phyloP scores from a whole-genome alignment of 2,797 vertebrate species.

The Syncerus caffer region DNA sequence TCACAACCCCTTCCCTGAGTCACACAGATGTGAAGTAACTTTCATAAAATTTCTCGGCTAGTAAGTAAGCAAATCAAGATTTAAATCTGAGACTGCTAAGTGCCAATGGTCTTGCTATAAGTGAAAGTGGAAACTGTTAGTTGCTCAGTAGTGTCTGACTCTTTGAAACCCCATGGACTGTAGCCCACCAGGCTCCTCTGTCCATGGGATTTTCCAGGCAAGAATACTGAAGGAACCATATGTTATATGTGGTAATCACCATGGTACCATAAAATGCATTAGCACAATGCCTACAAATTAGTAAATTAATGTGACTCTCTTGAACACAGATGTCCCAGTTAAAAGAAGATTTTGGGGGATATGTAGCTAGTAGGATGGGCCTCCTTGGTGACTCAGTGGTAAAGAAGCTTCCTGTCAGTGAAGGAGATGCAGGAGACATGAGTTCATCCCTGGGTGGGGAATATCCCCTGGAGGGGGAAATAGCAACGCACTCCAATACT shows the following conservation, averaged over 20 bases:
- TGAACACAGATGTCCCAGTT: not conserved
- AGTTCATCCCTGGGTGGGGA: not conserved
- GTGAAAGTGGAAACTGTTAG: not conserved
- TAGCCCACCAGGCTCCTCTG: not conserved
- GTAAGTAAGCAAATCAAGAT: not conserved
- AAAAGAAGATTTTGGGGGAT: not conserved
- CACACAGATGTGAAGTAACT: not conserved
- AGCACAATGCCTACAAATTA: not conserved
- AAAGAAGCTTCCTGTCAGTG: not conserved
- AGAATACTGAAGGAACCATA: not conserved
- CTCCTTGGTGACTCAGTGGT: not conserved
- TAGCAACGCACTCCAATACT: not conserved
- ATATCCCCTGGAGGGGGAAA: not conserved
- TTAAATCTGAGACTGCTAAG: not conserved
- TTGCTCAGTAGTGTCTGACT: not conserved
- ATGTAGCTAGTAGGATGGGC: not conserved
- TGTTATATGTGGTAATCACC: not conserved
- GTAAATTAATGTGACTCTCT: not conserved
- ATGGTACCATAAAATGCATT: not conserved
- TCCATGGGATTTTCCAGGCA: not conserved
- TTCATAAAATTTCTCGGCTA: not conserved
- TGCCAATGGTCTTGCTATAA: not conserved
- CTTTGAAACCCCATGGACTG: not conserved
- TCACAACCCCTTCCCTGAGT: not conserved
- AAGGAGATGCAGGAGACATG: not conserved